Base-by-base conservation (phyloP, 2,113 vertebrate genomes). In the Archilochus colubris region DNA sequence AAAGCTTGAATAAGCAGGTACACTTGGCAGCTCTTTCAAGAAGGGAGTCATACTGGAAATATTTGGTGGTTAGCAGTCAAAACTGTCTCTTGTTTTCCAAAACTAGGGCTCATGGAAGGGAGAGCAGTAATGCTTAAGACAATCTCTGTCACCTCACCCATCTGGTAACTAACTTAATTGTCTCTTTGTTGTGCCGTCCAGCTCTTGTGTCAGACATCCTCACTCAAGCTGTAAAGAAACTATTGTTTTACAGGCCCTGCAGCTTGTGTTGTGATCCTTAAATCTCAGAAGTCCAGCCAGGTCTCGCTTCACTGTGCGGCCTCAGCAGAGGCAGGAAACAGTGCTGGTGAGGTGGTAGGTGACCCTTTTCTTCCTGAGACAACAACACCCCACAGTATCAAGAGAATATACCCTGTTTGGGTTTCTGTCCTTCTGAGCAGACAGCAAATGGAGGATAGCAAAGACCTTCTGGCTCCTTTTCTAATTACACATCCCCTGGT, bases 351-450 rank as follows among this genome's bases (percentile, higher is more conserved):
- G 69, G 38, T 86, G 31, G 36, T 72, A 81, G 72, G 92, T 92
- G 90, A 91, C 93, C 89, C 72, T 88, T 85, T 88, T 93, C 78
- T 95, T 95, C 93, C 91, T 68, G 57, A 89, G 64, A 83, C 40
- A 93, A 64, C 63, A 90, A 83, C 48, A 86, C 14, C 15, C 61
- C 28, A 28, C 0, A 0, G 61, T 74, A 72, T 88, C 50, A 90
- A 72, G 80, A 74, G 50, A 93, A 67, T 55, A 75, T 24, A 43
- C 1, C 3, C 50, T 78, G 75, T 68, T 44, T 73, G 53, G 24
- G n/a, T 63, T 91, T 91, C 69, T 95, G 77, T 78, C 46, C 67
- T 86, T 88, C 50, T 67, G 82, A 88, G n/a, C 31, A 83, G 69
- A 51, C 69, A 76, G 74, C 61, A 81, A 77, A 72, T 15, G 27